Evolutionary conservation across 2,888 invertebrate genomes (phyloP), one percentile per base, ranked within the genome.

Genomic region (Tromatobia lineatoria): DNA sequence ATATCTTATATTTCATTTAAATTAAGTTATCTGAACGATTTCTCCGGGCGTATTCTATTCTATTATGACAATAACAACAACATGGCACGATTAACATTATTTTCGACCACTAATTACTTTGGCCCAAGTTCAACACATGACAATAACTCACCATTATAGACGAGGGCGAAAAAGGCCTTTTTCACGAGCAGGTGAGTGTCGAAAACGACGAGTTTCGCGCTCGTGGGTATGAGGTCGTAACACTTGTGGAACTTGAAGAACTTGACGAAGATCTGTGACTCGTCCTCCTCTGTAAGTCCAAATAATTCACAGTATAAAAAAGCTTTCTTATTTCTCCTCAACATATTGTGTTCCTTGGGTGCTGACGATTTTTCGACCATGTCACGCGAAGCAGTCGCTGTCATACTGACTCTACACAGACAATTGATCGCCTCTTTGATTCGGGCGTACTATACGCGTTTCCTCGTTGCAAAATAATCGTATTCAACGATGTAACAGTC

Each of bases 221-320:
- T 99, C 84, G 99, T 99, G 85, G 99, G 99, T 94, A 99, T 99
- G 94, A 99, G 96, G 95, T 99, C 99, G 95, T 99, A 99, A 94
- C 99, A 99, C 95, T 99, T 99, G 96, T 99, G 99, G 94, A 99
- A 99, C 94, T 98, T 98, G 97, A 99, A 99, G 96, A 99, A 99
- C 94, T 99, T 99, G 90, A 98, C 98, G 95, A 98, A 99, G 93
- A 99, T 99, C 95, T 98, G 98, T 93, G 98, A 98, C 95, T 99
- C 98, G 95, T 99, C 98, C 94, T 98, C 98, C 95, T 98, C 98
- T 98, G 96, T 83, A 96, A 95, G 88, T 73, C 90, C 91, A 89
- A 91, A 92, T 82, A 91, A 86, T 90, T 91, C 75, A 89, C 90
- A 92, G 88, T 92, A 92, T 86, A 92, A 87, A 73, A 92, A 84